Conservation (phyloP, 2,888 invertebrate genomes). For the Anarsia innoxiella region DNA sequence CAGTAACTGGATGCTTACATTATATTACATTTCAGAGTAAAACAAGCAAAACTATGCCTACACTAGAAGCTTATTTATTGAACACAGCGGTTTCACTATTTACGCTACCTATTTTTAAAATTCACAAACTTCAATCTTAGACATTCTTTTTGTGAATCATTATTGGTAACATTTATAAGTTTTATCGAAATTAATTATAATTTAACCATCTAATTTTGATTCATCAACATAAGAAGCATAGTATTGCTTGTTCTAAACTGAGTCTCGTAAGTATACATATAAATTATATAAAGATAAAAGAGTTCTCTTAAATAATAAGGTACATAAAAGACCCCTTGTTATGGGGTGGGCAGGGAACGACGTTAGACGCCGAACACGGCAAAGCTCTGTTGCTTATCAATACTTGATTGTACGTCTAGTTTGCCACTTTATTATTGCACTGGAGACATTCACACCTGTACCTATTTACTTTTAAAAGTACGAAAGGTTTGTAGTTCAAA, state of each 20-base stretch:
- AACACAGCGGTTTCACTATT: too few relatives aligned
- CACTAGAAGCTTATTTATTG: neutral
- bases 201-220: neutral
- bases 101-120: too few relatives aligned
- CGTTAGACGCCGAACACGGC: slow-evolving; percentile 17
- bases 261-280: neutral
- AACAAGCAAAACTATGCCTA: slow-evolving; percentile 8
- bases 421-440: slow-evolving; percentile 46
- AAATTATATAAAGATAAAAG: too few relatives aligned
- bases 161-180: too few relatives aligned
- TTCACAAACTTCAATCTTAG: too few relatives aligned
- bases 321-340: slow-evolving; percentile 1
- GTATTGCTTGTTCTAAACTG: slow-evolving; percentile 1
- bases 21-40: slow-evolving; percentile 2
- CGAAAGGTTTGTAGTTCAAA: too few relatives aligned
- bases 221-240: neutral
- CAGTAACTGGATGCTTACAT: neutral
- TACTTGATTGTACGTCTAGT: slow-evolving; percentile 41
- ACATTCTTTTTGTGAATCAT: too few relatives aligned
- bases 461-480: too few relatives aligned
- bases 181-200: too few relatives aligned
- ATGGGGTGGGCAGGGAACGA: neutral
- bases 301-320: slow-evolving; percentile 5
- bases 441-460: slow-evolving; percentile 18
- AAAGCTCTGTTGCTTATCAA: slow-evolving; percentile 39